Evolutionary conservation across 2,797 vertebrate genomes (phyloP), one percentile per base, ranked within the genome.

Genomic region (Tamandua tetradactyla): DNA sequence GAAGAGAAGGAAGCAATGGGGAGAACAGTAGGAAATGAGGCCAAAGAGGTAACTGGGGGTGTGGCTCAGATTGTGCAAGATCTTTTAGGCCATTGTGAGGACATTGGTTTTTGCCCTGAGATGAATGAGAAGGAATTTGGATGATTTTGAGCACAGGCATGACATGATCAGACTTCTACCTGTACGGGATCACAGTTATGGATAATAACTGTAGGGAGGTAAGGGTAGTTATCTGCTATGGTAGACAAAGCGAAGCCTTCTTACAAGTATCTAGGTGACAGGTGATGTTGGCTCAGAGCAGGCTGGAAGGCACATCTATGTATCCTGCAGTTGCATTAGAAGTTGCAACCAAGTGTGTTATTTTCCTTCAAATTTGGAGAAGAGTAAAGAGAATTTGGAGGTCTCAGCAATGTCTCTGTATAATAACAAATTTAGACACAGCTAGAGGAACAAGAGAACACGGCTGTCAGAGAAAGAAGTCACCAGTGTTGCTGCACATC

Each of bases 341-440:
- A 79, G 35, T 80, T 78, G 42, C 72, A 62, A 78, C 3, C 55
- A 78, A 40, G 30, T 62, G 1, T 85, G 13, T 81, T 57, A 44
- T 49, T 93, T 71, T 92, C 68, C 49, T 95, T 90, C 49, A 78
- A 49, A 85, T 40, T 35, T 32, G 44, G 35, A 32, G 57, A 95
- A 71, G 49, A 69, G 40, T 59, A 23, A 80, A 92, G 64, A 59
- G 27, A 80, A 72, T 55, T 75, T 92, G 30, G 47, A 88, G 27
- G 68, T 42, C 5, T 32, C 61, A 42, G 18, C 40, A 74, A 27
- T 42, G 18, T 71, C 14, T 92, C 68, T 66, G 18, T 61, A 15
- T n/a, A 55, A 68, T 18, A 57, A 62, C 74, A 89, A 11, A 44
- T 14, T 72, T 94, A 64, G 78, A 40, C 91, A 22, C 27, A 92